Percentiles rank a stretch among this genome's conserved stretches.
Conservation (phyloP, 2,113 vertebrate species). For the Hemiscyllium ocellatum region DNA sequence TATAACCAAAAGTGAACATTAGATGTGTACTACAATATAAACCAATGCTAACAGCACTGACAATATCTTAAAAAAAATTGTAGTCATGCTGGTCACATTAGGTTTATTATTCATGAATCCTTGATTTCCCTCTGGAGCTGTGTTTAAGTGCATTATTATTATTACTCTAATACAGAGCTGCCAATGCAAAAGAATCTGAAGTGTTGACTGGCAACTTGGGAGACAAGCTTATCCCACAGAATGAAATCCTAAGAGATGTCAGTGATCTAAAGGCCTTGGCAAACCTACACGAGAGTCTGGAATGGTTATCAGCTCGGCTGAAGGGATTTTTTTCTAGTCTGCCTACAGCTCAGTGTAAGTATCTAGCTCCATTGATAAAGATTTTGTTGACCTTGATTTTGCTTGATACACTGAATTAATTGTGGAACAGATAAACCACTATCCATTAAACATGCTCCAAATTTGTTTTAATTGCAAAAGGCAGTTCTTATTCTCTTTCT, state of each 20-base stretch:
- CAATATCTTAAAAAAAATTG: not conserved
- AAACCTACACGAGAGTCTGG: constrained; percentile 95
- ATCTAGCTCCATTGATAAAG: not conserved
- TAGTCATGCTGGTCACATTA: not conserved
- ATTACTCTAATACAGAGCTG: constrained; percentile 62
- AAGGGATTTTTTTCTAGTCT: constrained; percentile 74
- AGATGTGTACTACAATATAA: not conserved
- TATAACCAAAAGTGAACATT: not conserved
- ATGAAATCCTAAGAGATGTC: constrained; percentile 88
- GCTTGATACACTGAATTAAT: too few relatives aligned
- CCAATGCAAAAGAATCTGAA: constrained; percentile 93
- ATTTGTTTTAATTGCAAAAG: not conserved
- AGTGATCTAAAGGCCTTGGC: constrained; percentile 93
- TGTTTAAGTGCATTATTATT: not conserved
- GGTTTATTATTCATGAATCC: not conserved
- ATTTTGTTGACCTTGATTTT: not conserved
- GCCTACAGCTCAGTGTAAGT: constrained; percentile 73
- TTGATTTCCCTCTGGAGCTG: not conserved
- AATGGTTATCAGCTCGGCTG: constrained; percentile 81
- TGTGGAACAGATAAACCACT: not conserved
- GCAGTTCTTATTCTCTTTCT: not conserved
- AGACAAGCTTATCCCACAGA: constrained; percentile 89
- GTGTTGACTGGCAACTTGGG: constrained; percentile 94
- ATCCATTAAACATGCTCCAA: not conserved
- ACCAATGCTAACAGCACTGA: not conserved